Evolutionary conservation across 2,888 invertebrate genomes (phyloP), one percentile per base, ranked within the genome.

Genomic region (Dynastes grantii): DNA sequence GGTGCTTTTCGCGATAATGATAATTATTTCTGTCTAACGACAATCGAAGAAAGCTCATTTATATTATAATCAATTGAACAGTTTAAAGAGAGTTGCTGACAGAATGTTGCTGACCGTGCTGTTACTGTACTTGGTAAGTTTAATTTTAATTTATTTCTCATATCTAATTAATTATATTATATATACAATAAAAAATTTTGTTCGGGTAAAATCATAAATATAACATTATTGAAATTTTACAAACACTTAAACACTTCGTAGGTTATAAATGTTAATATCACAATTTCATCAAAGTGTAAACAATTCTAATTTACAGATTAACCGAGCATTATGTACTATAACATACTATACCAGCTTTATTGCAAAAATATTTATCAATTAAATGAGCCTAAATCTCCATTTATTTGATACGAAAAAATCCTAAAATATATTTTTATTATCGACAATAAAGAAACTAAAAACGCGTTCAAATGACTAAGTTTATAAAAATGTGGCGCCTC

Each of bases 41-140:
- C 4, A 13, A 53, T 32, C 37, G 16, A 32, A 29, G 32, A 70
- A 32, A 53, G 11, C 32, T 68, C 27, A 53, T 8, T 45, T 13
- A 27, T n/a, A 55, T 53, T 11, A 0, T 45, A 32, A 53, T 55
- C 13, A 53, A 32, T 53, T n/a, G 53, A 70, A 55, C 53, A 53
- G 37, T 37, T 22, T n/a, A 29, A 40, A 55, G 61, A 61, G 58
- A 13, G 22, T 73, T 61, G 13, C 0, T 16, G 40, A 73, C 58
- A 37, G 40, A 22, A 73, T 73, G 73, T 16, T 73, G 58, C 45
- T 73, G 58, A 73, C 16, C 16, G 58, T 61, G 61, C 8, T 73
- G 13, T 58, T 73, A 8, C 40, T 73, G 16, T 73, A 73, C 29
- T 73, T 73, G 73, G 73, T 73, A 73, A 73, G 73, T 73, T 61